Evolutionary conservation across 2,113 vertebrate genomes (phyloP), one percentile per base, ranked within the genome.

Genomic region (Stegastes partitus): DNA sequence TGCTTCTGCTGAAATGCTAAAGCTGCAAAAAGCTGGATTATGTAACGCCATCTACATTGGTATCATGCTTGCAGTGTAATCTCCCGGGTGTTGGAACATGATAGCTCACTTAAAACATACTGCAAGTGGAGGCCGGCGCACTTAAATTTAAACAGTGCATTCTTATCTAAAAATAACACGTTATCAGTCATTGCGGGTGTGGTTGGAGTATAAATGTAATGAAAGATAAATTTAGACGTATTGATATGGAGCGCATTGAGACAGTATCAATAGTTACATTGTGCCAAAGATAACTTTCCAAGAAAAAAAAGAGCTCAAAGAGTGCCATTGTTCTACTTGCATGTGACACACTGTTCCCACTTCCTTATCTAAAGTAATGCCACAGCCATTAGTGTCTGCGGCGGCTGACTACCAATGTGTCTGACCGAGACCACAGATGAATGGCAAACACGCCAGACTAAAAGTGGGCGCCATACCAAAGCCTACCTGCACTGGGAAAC

Each of bases 341-440:
- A 77, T 87, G 79, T 80, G 85, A 89, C 68, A 71, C 74, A 68
- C 68, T 18, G 42, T 72, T 82, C 81, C 83, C 64, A 79, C 87
- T 91, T 93, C 79, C 86, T 82, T 83, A 84, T 84, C 71, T 91
- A 68, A 86, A 90, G 82, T 83, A 82, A 76, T 53, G 53, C 70
- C 76, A 53, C 71, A 85, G 81, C 57, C 68, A 58, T 81, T 85
- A 72, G 65, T n/a, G 83, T 78, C 85, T 84, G 77, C 72, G 77
- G 75, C 78, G 70, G 84, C 71, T 79, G 85, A 87, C 77, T 67
- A 74, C 56, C 65, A 53, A 65, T n/a, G 73, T 75, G 79, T 83
- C 69, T 68, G 79, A 82, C 64, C 44, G 53, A 59, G 71, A 80
- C 72, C 73, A 57, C 72, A 79, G 69, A 74, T 78, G 85, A 85